These are phyloP conservation scores for Garra rufa DNA, from an alignment of 2,113 vertebrate species.

Conservation along the genomic window DNA sequence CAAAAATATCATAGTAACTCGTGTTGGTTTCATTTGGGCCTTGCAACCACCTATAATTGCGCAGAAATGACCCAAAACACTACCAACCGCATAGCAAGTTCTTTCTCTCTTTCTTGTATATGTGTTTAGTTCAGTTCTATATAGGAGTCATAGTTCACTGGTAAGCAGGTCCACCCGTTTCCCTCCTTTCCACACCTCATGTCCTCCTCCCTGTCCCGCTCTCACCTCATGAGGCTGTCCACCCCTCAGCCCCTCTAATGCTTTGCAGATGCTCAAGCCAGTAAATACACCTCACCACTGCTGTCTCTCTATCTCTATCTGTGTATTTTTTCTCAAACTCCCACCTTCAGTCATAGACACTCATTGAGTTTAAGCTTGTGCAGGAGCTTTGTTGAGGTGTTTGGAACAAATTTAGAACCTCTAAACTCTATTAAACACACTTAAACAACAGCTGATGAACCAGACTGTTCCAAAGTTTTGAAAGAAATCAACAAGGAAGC, in stretches of 20 bases:
- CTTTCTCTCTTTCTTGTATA: not conserved
- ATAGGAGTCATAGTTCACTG: conserved; percentile 1
- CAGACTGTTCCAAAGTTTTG: not conserved
- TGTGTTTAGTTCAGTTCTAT: no score
- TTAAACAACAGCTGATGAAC: not conserved
- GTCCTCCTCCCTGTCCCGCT: conserved; percentile 6
- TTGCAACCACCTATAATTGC: not conserved
- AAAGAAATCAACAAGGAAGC: not conserved
- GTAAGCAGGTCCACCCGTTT: conserved; percentile 12
- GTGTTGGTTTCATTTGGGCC: not conserved
- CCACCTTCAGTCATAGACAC: not conserved
- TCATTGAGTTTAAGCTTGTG: not conserved
- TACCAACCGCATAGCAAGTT: not conserved
- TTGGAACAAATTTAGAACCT: not conserved
- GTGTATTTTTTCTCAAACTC: not conserved
- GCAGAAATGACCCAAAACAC: not conserved
- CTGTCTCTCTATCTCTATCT: not conserved
- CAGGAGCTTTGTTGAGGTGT: not conserved
- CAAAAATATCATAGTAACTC: not conserved
- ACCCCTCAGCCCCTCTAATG: conserved; percentile 17
- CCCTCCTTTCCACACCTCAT: conserved; percentile 29
- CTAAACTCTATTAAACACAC: not conserved
- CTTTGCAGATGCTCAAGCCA: conserved; percentile 15
- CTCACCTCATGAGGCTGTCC: conserved; percentile 23
- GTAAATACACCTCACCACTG: not conserved